These are phyloP conservation scores for Salvelinus alpinus DNA, from an alignment of 2,113 vertebrate genomes.

Conservation along the genomic window DNA sequence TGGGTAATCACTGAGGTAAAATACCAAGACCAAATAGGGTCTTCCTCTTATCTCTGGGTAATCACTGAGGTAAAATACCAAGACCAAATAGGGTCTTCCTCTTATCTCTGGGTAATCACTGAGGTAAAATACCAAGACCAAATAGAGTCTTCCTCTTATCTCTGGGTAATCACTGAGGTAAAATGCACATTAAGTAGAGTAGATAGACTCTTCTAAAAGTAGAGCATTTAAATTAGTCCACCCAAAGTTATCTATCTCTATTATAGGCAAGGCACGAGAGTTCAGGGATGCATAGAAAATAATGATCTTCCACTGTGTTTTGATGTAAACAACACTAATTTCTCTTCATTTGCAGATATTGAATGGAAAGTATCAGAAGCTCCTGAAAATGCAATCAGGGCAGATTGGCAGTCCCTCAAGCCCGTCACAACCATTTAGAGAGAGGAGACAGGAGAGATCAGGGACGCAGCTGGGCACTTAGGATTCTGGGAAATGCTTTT, in stretches of 20 bases:
- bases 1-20: no score
- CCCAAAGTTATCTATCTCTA: background rate
- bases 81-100: no score
- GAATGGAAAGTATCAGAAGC: conserved; percentile 22
- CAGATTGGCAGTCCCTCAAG: conserved; percentile 32
- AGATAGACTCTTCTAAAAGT: background rate
- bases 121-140: no score
- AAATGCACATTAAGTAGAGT: background rate
- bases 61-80: no score
- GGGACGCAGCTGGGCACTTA: background rate
- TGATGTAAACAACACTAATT: conserved; percentile 24
- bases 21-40: no score
- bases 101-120: no score
- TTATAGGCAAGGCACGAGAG: background rate
- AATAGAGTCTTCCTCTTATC: no score
- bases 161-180: no score
- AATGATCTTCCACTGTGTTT: background rate
- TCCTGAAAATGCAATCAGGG: conserved; percentile 29
- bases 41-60: no score
- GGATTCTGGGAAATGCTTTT: conserved; percentile 4
- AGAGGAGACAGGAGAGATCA: background rate
- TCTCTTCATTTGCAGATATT: conserved; percentile 31
- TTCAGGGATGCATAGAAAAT: background rate
- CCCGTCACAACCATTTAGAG: conserved; percentile 42
- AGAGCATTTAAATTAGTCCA: background rate